Percentiles rank a stretch among this genome's conserved stretches.
Evolutionary conservation across 2,888 invertebrate genomes (phyloP).

Genomic region (Epistrophe grossulariae): DNA sequence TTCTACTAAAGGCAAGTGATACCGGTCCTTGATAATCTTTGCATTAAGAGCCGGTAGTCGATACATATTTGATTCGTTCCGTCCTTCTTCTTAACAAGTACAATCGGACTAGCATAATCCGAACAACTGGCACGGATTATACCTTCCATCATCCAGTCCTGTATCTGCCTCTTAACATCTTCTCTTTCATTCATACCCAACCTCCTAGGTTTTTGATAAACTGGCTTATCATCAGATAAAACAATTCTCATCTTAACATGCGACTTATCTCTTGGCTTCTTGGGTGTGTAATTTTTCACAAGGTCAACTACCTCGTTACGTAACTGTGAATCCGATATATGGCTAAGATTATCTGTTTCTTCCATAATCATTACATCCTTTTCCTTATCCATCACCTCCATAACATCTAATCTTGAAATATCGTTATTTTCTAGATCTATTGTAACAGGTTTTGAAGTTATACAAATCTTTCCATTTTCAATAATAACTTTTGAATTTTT

Average conservation of each 20-base stretch:
- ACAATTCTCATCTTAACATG: background rate
- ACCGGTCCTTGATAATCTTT: background rate
- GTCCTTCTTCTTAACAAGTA: no score
- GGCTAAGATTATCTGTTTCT: background rate
- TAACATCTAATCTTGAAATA: constrained; percentile 31
- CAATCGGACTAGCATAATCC: no score
- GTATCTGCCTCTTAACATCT: no score
- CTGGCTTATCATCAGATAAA: constrained; percentile 5
- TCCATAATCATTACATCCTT: background rate
- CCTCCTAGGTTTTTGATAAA: constrained; percentile 5
- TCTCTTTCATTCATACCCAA: background rate
- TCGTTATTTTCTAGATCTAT: constrained; percentile 32
- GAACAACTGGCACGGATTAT: no score
- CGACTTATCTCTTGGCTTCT: background rate
- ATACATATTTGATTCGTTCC: no score
- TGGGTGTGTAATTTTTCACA: background rate
- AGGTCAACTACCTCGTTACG: constrained; percentile 16
- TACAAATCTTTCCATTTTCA: constrained; percentile 24
- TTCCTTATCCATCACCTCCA: constrained; percentile 18
- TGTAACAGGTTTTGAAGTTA: background rate
- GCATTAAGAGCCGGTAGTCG: background rate
- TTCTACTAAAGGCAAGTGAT: background rate
- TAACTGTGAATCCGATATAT: background rate
- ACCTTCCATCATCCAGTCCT: no score
- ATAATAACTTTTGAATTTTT: constrained; percentile 18